Evolutionary conservation across 1,140 invertebrate genomes (phyloP), one percentile per base, ranked within the genome.

Genomic region (Pseudomyrmex cubaensis): DNA sequence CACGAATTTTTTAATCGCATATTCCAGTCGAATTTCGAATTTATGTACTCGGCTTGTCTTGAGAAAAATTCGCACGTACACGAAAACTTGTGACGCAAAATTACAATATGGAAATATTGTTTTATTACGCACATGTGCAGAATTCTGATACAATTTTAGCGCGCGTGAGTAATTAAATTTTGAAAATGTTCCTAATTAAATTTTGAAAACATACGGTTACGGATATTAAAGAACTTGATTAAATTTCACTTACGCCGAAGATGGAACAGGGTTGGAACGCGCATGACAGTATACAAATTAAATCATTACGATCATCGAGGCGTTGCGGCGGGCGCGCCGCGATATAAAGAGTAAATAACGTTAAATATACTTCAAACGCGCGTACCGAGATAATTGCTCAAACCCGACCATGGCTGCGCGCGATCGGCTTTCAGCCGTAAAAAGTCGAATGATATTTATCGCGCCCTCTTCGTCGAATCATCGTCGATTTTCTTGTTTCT

Each of bases 361-460:
- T 52, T 64, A 82, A 73, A 63, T 75, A 82, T 63, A 63, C 15
- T 74, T 44, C 35, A 57, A 46, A 5, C 48, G 10, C 25, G 61
- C 70, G 57, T 25, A 63, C 46, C 12, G 44, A 75, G 63, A 75
- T 74, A 63, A 82, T 63, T 63, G 70, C 17, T 69, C 13, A 22
- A 52, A 52, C 9, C 63, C 63, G 46, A 15, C 7, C 46, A 25
- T 35, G 46, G 7, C n/a, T 22, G 8, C 22, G 35, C 48, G 35
- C 82, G 73, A 84, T 69, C 66, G 15, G 17, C 12, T 48, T 22
- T 46, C n/a, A 35, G 20, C 22, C 17, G 62, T 54, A 59, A 56
- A 64, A 62, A 67, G 17, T 44, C 25, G 5, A 35, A 15, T 72
- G 69, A 84, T 86, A 75, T 87, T 84, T 84, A 87, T 87, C 74